Base-by-base conservation (phyloP, 1,140 invertebrate genomes). In the Pseudoatta argentina region DNA sequence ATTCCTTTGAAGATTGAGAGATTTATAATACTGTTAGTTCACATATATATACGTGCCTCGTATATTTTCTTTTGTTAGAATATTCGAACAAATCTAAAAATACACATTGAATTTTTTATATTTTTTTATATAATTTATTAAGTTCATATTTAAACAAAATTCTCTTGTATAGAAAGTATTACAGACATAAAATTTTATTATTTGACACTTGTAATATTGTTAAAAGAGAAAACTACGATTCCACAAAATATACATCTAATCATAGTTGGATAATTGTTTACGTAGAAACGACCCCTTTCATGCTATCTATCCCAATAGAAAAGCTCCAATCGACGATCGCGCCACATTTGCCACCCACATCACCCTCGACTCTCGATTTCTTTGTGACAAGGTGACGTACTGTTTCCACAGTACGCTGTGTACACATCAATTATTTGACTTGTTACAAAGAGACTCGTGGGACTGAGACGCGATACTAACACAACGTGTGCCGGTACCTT, bases 401-500 rank as follows among this genome's bases (percentile, higher is more conserved):
- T 83, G 81, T 83, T 83, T 83, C 71, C 69, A 83, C 59, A 51
- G 57, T 39, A 24, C 69, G 55, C 12, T 75, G 57, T 75, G 55
- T 83, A 83, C 81, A 83, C 24, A 75, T 57, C 57, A 83, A 83
- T 83, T 83, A 83, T 83, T 83, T 83, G 81, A 83, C 72, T 75
- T 83, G 81, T 75, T 61, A 83, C 57, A 72, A 61, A 83, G 81
- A 83, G 69, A 83, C 81, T 83, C 81, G 81, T 83, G 81, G 81
- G 81, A 83, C 71, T 51, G 81, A 61, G 69, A 63, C 57, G 81
- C 69, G 24, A 83, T 83, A 83, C 66, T 61, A 34, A 34, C 53
- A 27, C 18, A 75, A 48, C 24, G 30, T 67, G 27, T 67, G 69
- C 21, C 67, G 57, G 18, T 12, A 57, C 53, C 81, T 83, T 75